Conservation (phyloP, 2,888 invertebrate species). For the Anthrax anthrax region DNA sequence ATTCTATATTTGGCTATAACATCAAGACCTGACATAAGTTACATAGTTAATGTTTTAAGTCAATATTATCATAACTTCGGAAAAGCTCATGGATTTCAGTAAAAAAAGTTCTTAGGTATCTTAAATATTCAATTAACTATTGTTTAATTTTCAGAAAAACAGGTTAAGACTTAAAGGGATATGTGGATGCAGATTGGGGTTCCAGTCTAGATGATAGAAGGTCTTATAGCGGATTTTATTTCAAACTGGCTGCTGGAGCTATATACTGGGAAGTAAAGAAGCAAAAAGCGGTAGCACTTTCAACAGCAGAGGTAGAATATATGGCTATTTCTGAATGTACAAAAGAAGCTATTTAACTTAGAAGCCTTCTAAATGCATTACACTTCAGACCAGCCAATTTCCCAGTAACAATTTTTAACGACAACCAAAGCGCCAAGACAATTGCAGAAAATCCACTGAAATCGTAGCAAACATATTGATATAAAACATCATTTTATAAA, state of each 20-base stretch:
- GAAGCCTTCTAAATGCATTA: neutral
- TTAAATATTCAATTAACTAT: conserved; percentile 8
- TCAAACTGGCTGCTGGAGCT: conserved; percentile 9
- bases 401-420: conserved; percentile 9
- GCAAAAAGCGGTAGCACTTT: conserved; percentile 10
- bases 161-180: conserved; percentile 4
- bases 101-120: conserved; percentile 12
- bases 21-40: conserved; percentile 11
- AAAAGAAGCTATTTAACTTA: neutral
- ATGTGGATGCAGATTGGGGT: conserved; percentile 15
- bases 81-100: conserved; percentile 12
- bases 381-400: neutral
- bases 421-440: conserved; percentile 13
- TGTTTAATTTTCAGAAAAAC: conserved; percentile 8
- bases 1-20: conserved; percentile 13
- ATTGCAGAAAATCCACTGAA: conserved; percentile 5
- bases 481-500: conserved; percentile 10
- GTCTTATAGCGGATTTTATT: conserved; percentile 14
- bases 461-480: conserved; percentile 13
- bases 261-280: conserved; percentile 10
- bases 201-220: conserved; percentile 9
- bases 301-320: conserved; percentile 11
- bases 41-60: conserved; percentile 10
- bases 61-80: conserved; percentile 13
- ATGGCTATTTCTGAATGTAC: conserved; percentile 9